phyloP scores from a whole-genome alignment of 2,113 vertebrate genomes.

The Lonchura striata region DNA sequence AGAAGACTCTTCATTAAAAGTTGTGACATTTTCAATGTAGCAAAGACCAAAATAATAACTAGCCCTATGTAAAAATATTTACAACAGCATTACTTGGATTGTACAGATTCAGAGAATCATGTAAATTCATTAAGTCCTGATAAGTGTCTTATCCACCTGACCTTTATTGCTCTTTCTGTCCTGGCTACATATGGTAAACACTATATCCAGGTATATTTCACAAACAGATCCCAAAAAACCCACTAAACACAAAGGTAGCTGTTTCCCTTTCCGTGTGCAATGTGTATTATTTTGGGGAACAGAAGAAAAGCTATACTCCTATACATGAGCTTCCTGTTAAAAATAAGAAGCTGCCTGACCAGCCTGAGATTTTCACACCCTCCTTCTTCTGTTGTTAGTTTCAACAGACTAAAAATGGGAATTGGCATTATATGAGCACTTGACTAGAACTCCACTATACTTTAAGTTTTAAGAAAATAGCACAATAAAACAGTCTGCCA shows the following conservation, averaged over 20 bases:
- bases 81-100: neutral
- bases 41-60: neutral
- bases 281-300: neutral
- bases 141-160: neutral
- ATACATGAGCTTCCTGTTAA: neutral
- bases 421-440: neutral
- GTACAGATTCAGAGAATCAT: neutral
- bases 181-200: neutral
- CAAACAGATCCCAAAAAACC: neutral
- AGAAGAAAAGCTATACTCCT: neutral
- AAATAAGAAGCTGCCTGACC: neutral
- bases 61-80: neutral
- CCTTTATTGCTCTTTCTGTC: neutral
- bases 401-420: neutral
- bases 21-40: neutral
- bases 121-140: neutral
- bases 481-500: neutral
- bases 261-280: neutral
- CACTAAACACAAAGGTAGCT: neutral
- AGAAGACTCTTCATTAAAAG: neutral
- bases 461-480: neutral
- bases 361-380: neutral
- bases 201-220: neutral
- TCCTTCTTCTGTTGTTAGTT: neutral
- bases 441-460: neutral